Percentiles rank a stretch among this genome's conserved stretches.
phyloP scores from a whole-genome alignment of 1,140 invertebrate species.

The Bombus huntii region DNA sequence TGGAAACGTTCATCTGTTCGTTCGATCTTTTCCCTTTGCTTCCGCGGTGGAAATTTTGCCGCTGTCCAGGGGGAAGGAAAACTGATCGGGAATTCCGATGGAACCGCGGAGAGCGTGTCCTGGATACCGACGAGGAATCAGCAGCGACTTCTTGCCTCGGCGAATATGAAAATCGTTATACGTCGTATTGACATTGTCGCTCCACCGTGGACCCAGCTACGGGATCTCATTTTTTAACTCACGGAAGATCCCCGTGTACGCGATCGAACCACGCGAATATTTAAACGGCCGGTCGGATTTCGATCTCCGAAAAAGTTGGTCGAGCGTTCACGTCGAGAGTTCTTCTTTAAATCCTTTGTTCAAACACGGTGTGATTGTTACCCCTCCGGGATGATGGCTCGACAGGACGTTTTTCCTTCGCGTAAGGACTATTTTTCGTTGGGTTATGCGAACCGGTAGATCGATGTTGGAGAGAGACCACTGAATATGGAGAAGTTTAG shows the following conservation, averaged over 20 bases:
- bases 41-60: constrained; percentile 47
- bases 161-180: constrained; percentile 76
- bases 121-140: constrained; percentile 70
- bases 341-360: constrained; percentile 9
- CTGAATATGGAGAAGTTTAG: too few species aligned
- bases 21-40: constrained; percentile 40
- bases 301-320: constrained; percentile 21
- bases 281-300: constrained; percentile 6
- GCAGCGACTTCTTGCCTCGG: constrained; percentile 12
- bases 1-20: constrained; percentile 20
- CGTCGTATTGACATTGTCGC: constrained; percentile 74
- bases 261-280: constrained; percentile 8
- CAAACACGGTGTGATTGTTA: constrained; percentile 7
- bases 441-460: too few species aligned
- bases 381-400: too few species aligned
- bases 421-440: too few species aligned
- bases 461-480: too few species aligned
- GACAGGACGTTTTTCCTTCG: too few species aligned
- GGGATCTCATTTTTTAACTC: neutral
- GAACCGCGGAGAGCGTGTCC: constrained; percentile 76
- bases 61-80: constrained; percentile 67
- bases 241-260: too few species aligned
- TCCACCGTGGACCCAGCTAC: constrained; percentile 3
- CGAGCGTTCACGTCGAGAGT: too few species aligned
- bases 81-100: constrained; percentile 79